Percentiles rank a stretch among this genome's conserved stretches.
Evolutionary conservation across 2,113 vertebrate genomes (phyloP).

Genomic region (Lipotes vexillifer): DNA sequence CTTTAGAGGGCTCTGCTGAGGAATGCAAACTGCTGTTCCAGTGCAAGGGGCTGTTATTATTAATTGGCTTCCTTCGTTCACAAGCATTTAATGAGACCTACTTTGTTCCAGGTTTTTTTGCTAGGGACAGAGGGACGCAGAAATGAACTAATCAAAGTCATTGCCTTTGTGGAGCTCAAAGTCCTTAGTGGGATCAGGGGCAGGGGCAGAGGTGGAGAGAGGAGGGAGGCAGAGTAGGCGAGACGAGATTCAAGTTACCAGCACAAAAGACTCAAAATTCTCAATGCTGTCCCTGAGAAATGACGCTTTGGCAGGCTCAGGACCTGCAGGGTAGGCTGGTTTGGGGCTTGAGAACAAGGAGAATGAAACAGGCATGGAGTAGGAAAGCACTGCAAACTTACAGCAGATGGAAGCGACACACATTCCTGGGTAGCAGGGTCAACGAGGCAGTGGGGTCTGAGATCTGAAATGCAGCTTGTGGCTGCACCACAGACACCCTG

Average conservation of each 20-base stretch:
- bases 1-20: background rate
- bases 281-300: background rate
- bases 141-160: background rate
- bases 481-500: background rate
- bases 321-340: background rate
- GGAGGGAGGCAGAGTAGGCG: background rate
- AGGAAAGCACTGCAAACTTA: background rate
- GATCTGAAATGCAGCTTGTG: background rate
- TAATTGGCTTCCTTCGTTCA: background rate
- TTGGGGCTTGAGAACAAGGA: background rate
- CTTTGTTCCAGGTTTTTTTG: background rate
- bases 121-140: background rate
- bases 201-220: background rate
- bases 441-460: background rate
- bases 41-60: background rate
- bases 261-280: rapidly evolving
- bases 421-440: too few species aligned
- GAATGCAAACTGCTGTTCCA: background rate
- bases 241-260: background rate
- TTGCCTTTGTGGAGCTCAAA: background rate
- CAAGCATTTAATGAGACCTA: background rate
- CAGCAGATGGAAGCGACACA: rapidly evolving
- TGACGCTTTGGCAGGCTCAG: background rate
- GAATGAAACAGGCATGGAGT: rapidly evolving
- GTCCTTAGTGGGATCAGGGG: background rate